Conservation (phyloP, 2,797 vertebrate genomes). For the Heteromormyrus szaboi region DNA sequence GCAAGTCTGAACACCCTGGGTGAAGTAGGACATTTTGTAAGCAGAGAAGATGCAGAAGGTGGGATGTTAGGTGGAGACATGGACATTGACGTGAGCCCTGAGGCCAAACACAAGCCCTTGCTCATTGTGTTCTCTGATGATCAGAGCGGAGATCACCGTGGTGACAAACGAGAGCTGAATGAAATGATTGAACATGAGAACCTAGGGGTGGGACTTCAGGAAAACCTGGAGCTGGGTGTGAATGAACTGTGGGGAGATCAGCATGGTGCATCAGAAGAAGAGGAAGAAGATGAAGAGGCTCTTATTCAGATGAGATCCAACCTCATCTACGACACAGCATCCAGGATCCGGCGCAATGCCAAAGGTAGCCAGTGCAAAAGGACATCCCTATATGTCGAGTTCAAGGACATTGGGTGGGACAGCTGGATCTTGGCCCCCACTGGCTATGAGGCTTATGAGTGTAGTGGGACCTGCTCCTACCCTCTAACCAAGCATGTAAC, state of each 20-base stretch:
- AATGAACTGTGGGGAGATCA: conserved; percentile 42
- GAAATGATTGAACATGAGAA: conserved; percentile 92
- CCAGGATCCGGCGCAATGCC: conserved; percentile 86
- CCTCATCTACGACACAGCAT: conserved; percentile 86
- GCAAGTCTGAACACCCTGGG: conserved; percentile 56
- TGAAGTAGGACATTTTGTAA: conserved; percentile 19
- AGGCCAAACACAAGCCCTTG: conserved; percentile 83
- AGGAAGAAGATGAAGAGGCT: conserved; percentile 75
- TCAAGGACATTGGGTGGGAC: conserved; percentile 98
- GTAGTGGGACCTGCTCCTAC: conserved; percentile 79
- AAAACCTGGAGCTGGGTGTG: conserved; percentile 51
- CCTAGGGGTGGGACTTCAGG: conserved; percentile 53
- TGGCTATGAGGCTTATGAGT: conserved; percentile 90
- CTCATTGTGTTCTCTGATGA: conserved; percentile 93
- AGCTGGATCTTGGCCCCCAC: conserved; percentile 92
- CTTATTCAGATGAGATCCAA: conserved; percentile 93
- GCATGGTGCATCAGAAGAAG: conserved; percentile 39
- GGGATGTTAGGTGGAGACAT: conserved; percentile 56
- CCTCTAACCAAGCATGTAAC: conserved; percentile 89
- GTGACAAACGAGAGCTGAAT: conserved; percentile 77
- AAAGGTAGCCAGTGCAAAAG: conserved; percentile 92
- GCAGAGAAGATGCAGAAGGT: conserved; percentile 34
- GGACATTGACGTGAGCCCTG: conserved; percentile 75
- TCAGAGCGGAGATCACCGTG: conserved; percentile 77
- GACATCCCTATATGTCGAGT: conserved; percentile 85